Percentiles rank a stretch among this genome's conserved stretches.
Conservation (phyloP, 2,113 vertebrate species). For the Phrynosoma platyrhinos region DNA sequence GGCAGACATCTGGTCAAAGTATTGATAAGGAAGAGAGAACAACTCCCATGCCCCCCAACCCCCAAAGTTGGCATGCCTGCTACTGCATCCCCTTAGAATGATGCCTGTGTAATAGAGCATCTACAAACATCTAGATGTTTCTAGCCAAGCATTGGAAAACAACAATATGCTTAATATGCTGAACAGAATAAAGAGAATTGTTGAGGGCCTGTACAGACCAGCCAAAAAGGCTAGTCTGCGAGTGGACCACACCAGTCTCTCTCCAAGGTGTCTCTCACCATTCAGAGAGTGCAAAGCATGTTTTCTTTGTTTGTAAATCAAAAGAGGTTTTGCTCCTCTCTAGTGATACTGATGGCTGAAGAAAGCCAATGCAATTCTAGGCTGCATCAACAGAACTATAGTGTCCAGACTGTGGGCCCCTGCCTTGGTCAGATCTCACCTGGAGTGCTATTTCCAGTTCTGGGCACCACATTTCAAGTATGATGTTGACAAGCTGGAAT, state of each 20-base stretch:
- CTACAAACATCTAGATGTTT: neutral
- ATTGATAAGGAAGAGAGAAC: neutral
- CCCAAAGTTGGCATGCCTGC: neutral
- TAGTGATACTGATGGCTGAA: too few relatives aligned
- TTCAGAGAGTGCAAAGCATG: neutral
- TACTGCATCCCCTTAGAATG: neutral
- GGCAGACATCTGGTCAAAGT: neutral
- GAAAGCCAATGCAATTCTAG: too few relatives aligned
- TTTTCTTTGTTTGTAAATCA: neutral
- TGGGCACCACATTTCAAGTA: too few relatives aligned
- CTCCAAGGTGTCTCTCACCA: neutral
- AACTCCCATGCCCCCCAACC: neutral
- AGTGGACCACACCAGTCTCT: too few relatives aligned
- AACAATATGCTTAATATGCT: neutral
- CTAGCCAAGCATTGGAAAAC: neutral
- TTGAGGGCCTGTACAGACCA: neutral
- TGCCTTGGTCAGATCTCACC: too few relatives aligned
- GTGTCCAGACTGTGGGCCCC: too few relatives aligned
- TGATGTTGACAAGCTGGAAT: too few relatives aligned
- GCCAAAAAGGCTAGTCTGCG: too few relatives aligned
- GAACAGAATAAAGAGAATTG: neutral
- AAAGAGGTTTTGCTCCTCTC: neutral
- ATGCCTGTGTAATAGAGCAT: neutral
- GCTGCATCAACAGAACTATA: too few relatives aligned
- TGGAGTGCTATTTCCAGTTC: too few relatives aligned